Evolutionary conservation across 2,888 invertebrate genomes (phyloP).

Genomic region (Scotopteryx bipunctaria): DNA sequence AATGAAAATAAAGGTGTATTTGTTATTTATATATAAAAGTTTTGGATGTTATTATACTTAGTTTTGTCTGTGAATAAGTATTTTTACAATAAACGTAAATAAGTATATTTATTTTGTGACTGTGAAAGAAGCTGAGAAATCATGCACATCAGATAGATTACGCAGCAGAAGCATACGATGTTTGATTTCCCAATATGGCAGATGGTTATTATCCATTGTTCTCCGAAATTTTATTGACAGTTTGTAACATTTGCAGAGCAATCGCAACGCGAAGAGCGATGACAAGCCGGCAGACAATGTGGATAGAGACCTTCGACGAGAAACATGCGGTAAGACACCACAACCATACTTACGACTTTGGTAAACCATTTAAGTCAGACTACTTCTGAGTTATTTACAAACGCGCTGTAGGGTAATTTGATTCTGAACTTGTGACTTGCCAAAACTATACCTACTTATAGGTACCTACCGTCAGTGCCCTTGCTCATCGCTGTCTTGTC

Average conservation of each 20-base stretch:
- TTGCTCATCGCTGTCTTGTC: too few species aligned
- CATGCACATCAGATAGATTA: not conserved
- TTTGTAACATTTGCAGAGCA: slow-evolving; percentile 53
- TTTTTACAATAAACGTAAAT: too few species aligned
- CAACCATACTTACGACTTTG: slow-evolving; percentile 4
- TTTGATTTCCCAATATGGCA: not conserved
- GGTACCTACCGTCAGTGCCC: too few species aligned
- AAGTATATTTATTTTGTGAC: not conserved
- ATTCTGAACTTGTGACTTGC: too few species aligned
- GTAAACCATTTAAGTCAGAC: not conserved
- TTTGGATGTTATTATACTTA: too few species aligned
- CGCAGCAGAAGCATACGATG: not conserved
- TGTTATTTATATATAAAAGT: too few species aligned
- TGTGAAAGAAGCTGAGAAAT: not conserved
- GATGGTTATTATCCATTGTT: slow-evolving; percentile 17
- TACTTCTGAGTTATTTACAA: not conserved
- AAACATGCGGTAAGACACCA: slow-evolving; percentile 60
- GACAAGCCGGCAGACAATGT: slow-evolving; percentile 54
- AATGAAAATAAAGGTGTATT: too few species aligned
- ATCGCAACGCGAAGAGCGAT: slow-evolving; percentile 51
- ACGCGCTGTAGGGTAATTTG: too few species aligned
- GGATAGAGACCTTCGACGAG: slow-evolving; percentile 66
- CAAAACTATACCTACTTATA: too few species aligned
- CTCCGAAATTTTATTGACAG: slow-evolving; percentile 17
- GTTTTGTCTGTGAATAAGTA: too few species aligned